A percentile compares a stretch with the other conserved stretches of the same genome.
Conservation (phyloP, 2,113 vertebrate genomes). For the Dunckerocampus dactyliophorus region DNA sequence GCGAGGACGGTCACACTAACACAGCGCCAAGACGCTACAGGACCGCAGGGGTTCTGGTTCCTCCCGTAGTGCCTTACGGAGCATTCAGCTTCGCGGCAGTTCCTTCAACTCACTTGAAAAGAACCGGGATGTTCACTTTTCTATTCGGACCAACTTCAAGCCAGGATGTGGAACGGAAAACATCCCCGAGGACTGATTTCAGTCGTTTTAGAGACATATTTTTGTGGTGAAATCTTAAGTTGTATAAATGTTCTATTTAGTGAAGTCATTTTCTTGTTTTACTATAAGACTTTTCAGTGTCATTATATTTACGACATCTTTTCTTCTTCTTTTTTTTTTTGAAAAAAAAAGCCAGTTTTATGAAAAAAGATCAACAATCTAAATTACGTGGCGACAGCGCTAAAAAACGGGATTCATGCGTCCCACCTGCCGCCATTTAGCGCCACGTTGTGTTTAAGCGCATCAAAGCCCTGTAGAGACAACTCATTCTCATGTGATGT, state of each 20-base stretch:
- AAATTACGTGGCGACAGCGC: not conserved
- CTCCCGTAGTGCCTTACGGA: conserved; percentile 98
- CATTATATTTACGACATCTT: conserved; percentile 52
- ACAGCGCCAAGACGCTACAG: conserved; percentile 83
- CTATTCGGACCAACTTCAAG: conserved; percentile 24
- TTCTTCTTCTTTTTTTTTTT: not conserved
- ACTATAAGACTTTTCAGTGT: conserved; percentile 60
- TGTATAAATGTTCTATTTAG: conserved; percentile 69
- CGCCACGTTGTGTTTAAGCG: conserved; percentile 40
- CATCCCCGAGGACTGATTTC: not conserved
- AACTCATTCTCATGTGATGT: conserved; percentile 33
- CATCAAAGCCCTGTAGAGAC: conserved; percentile 14
- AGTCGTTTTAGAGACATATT: conserved; percentile 44
- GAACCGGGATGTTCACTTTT: conserved; percentile 6
- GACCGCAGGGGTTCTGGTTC: conserved; percentile 73
- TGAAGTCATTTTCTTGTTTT: conserved; percentile 64
- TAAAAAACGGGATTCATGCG: conserved; percentile 17
- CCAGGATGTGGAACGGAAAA: not conserved
- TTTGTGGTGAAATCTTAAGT: conserved; percentile 69
- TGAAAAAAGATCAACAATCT: not conserved
- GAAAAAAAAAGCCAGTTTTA: not conserved
- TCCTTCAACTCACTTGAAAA: conserved; percentile 77
- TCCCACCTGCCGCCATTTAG: conserved; percentile 57
- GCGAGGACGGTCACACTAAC: conserved; percentile 77
- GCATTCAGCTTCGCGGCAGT: conserved; percentile 89